Evolutionary conservation across 2,888 invertebrate species (phyloP).

Genomic region (Parasteatoda lunata): DNA sequence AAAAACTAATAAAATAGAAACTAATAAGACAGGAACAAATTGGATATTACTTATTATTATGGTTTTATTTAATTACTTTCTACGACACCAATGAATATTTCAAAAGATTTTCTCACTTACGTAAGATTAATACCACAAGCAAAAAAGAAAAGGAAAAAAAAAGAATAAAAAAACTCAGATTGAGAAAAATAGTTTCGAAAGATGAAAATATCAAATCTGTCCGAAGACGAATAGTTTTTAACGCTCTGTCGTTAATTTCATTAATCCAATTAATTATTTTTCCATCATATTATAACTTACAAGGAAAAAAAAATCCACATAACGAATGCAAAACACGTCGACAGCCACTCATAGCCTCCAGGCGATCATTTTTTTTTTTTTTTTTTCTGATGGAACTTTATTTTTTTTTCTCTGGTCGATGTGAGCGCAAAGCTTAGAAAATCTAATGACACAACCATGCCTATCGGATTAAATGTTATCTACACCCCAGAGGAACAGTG

Average conservation of each 20-base stretch:
- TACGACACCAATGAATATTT: no score
- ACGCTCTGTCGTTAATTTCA: not conserved
- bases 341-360: not conserved
- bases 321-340: not conserved
- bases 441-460: conserved; percentile 46
- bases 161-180: no score
- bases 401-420: not conserved
- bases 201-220: no score
- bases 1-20: no score
- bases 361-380: not conserved
- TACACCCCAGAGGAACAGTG: conserved; percentile 20
- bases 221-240: not conserved
- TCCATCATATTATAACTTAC: not conserved
- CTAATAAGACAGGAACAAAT: no score
- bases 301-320: not conserved
- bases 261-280: not conserved
- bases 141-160: no score
- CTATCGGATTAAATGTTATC: conserved; percentile 40
- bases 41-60: no score
- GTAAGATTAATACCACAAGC: no score
- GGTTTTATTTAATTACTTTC: no score
- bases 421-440: conserved; percentile 19
- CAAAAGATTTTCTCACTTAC: no score
- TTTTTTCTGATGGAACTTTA: not conserved
- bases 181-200: no score